A percentile compares a stretch with the other conserved stretches of the same genome.
These are phyloP conservation scores for Pteronura brasiliensis DNA, from an alignment of 2,113 vertebrate species.

Conservation along the genomic window DNA sequence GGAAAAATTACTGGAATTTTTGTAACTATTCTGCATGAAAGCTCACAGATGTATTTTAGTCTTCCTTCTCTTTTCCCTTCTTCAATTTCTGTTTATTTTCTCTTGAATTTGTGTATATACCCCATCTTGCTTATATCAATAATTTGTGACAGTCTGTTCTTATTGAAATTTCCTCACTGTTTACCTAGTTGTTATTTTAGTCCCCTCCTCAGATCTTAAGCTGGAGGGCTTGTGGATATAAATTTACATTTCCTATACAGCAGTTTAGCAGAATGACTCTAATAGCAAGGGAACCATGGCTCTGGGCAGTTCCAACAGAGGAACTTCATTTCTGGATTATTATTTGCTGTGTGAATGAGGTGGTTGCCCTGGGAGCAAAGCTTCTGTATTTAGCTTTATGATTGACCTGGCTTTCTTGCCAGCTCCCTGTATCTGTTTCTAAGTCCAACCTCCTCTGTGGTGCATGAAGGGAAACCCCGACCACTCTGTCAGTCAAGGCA, in stretches of 20 bases:
- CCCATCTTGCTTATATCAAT: not conserved
- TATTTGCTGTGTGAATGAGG: constrained; percentile 26
- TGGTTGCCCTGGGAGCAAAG: not conserved
- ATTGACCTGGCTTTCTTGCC: not conserved
- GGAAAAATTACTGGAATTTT: not conserved
- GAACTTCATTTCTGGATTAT: constrained; percentile 50
- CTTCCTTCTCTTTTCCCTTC: not conserved
- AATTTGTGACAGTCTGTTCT: not conserved
- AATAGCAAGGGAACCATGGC: constrained; percentile 33
- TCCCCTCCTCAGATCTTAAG: not conserved
- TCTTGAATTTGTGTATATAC: not conserved
- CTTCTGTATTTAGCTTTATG: constrained; percentile 33
- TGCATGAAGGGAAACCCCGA: not conserved
- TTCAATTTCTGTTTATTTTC: not conserved
- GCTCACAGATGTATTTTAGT: not conserved
- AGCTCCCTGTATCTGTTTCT: not conserved
- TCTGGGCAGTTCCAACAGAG: constrained; percentile 38
- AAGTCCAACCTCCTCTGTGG: not conserved
- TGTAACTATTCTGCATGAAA: not conserved
- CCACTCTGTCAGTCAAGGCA: not conserved
- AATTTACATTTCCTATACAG: constrained; percentile 46
- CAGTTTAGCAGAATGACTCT: constrained; percentile 35
- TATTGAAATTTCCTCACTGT: not conserved
- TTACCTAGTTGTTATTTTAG: not conserved
- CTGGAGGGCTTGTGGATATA: constrained; percentile 1